Base-by-base conservation (phyloP, 2,797 vertebrate species). In the Neosalanx taihuensis region DNA sequence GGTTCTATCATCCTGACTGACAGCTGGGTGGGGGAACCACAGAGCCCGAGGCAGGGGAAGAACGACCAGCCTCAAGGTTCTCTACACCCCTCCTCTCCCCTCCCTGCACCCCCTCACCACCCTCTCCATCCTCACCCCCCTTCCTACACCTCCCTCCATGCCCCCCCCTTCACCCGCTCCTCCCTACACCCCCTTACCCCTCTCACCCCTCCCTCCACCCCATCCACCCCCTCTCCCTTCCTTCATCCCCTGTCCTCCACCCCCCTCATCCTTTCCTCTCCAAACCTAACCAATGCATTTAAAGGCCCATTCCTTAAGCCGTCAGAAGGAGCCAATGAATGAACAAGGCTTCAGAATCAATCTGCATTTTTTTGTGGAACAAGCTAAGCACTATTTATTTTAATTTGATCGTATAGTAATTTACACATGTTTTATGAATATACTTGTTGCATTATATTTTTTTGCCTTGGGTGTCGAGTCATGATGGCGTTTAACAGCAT, bases 1-100 rank as follows among this genome's bases (percentile, higher is more conserved):
- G 90, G 88, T 90, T 93, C 83, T 91, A 88, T 88, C 89, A 86
- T 79, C 80, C 80, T 91, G 91, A 92, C 84, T 88, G 92, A 89
- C 87, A 86, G 79, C 73, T 80, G 76, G 71, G 62, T 51, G 75
- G 78, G 83, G 77, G 77, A 80, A 71, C 83, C 88, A 26, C 23
- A n/a, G 29, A 35, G 83, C 77, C 80, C 81, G 61, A 67, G 80
- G 75, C 72, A 74, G 67, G 72, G 79, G 78, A 89, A 89, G 83
- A 88, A 81, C 79, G 86, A 82, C 82, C 78, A 57, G 59, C 74
- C 81, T 78, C 53, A 64, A 74, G 72, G 76, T 67, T 66, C 69
- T 35, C 33, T 35, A 72, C 58, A 72, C 51, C 51, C 5, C 51
- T 75, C 76, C 79, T 73, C 6, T 4, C 41, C 15, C 56, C 23